phyloP scores from a whole-genome alignment of 2,113 vertebrate genomes.

The Struthidea cinerea region DNA sequence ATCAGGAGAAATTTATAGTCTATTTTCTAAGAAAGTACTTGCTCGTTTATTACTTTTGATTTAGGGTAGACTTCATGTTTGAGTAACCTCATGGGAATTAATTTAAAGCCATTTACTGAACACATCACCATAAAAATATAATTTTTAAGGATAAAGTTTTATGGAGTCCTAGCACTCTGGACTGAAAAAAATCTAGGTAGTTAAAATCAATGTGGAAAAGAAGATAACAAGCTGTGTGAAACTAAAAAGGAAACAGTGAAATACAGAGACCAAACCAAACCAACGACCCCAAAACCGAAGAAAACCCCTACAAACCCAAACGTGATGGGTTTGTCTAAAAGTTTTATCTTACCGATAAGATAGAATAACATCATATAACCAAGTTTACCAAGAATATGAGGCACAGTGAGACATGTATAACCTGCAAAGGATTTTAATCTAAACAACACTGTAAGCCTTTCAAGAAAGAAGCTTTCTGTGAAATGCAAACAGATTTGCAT shows the following conservation, averaged over 20 bases:
- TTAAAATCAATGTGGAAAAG: background rate
- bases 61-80: background rate
- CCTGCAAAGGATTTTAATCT: background rate
- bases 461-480: background rate
- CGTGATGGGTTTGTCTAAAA: background rate
- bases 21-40: background rate
- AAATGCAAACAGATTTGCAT: background rate
- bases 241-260: background rate
- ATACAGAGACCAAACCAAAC: background rate
- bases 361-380: background rate
- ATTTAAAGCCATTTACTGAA: background rate
- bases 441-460: background rate
- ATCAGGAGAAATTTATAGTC: background rate
- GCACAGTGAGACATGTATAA: background rate
- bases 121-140: background rate
- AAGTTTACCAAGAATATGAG: background rate
- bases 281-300: background rate
- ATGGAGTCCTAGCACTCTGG: background rate
- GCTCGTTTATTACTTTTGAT: background rate
- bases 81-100: background rate
- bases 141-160: background rate
- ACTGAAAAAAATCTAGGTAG: background rate
- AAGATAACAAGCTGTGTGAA: background rate
- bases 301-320: background rate
- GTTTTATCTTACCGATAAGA: background rate